phyloP scores from a whole-genome alignment of 1,140 invertebrate species.

The Bathynomus jamesi region DNA sequence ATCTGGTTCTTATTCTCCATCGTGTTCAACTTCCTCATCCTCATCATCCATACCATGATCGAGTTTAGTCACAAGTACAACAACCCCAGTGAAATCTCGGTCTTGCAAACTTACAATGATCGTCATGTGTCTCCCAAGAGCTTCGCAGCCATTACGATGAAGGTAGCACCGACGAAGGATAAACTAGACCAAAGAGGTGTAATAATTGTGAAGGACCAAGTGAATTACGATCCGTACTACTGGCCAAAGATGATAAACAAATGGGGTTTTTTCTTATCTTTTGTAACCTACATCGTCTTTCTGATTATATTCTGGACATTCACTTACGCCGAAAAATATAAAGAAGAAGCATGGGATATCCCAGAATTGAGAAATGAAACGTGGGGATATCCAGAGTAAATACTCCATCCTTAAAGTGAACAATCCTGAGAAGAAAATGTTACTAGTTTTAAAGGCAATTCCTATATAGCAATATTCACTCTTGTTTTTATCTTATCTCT shows the following conservation, averaged over 20 bases:
- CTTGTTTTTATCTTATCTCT: no score
- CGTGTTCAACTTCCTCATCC: slow-evolving; percentile 25
- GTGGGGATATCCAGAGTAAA: no score
- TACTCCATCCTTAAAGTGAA: no score
- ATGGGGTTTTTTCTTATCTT: background rate
- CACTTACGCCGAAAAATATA: background rate
- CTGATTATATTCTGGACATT: slow-evolving; percentile 8
- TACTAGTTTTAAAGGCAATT: no score
- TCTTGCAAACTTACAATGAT: background rate
- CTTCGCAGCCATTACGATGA: background rate
- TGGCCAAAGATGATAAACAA: slow-evolving; percentile 5
- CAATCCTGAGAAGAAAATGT: no score
- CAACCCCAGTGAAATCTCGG: background rate
- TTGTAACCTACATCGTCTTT: background rate
- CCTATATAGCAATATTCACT: no score
- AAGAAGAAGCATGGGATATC: no score
- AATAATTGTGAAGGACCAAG: background rate
- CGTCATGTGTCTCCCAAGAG: background rate
- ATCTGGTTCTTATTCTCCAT: slow-evolving; percentile 29
- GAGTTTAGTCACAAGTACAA: slow-evolving; percentile 20
- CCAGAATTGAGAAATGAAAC: no score
- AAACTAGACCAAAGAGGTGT: background rate
- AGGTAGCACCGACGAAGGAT: background rate
- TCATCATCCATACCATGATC: slow-evolving; percentile 22
- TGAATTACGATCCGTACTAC: background rate